Conservation (phyloP, 2,888 invertebrate species). For the Leptothorax acervorum region DNA sequence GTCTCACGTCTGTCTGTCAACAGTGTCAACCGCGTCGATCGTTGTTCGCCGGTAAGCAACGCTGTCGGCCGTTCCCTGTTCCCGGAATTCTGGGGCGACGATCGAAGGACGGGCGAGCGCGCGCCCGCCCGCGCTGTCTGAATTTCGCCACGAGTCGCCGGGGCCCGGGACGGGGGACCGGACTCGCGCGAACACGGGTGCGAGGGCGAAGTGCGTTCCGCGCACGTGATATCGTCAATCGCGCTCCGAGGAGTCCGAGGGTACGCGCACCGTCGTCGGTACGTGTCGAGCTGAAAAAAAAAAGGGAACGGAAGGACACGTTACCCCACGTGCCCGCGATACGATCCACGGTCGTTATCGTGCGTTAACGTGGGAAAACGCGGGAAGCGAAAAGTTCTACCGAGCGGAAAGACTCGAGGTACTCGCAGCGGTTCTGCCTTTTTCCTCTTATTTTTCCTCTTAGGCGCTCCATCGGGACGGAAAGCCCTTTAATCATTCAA, state of each 20-base stretch:
- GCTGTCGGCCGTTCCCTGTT: too few species aligned
- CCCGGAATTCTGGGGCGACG: too few species aligned
- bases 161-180: not conserved
- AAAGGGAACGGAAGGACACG: not conserved
- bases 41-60: not conserved
- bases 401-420: not conserved
- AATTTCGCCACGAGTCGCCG: not conserved
- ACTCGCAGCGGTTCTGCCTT: not conserved
- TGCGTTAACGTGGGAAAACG: not conserved
- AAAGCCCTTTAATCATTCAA: not conserved
- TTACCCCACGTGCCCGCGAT: not conserved
- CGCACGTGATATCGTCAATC: not conserved
- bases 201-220: not conserved
- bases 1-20: not conserved
- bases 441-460: not conserved
- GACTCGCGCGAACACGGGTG: not conserved
- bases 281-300: not conserved
- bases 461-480: not conserved
- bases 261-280: not conserved
- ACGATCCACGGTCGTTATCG: not conserved
- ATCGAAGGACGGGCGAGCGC: not conserved
- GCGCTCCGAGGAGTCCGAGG: not conserved
- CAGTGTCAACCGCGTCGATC: not conserved
- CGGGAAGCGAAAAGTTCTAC: not conserved
- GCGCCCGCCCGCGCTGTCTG: constrained; percentile 22